Evolutionary conservation across 2,113 vertebrate species (phyloP).

Genomic region (Otolemur garnettii): DNA sequence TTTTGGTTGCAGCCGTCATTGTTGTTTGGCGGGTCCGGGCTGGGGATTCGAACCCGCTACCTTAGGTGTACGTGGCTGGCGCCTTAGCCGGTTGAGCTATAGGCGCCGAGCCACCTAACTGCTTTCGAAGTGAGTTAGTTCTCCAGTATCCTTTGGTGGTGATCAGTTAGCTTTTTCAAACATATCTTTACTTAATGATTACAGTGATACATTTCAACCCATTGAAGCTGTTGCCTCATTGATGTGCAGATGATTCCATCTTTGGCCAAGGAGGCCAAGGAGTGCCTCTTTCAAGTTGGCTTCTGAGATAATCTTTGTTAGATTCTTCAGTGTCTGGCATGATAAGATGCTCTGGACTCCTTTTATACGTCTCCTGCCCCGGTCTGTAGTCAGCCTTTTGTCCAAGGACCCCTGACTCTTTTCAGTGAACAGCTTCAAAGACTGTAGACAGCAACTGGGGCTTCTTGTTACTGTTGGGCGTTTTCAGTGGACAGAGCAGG

Average conservation of each 20-base stretch:
- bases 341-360: neutral
- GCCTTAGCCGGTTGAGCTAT: too few relatives aligned
- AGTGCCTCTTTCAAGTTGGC: neutral
- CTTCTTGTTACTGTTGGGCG: neutral
- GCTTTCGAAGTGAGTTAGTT: neutral
- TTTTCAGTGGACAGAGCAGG: neutral
- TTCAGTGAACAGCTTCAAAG: neutral
- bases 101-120: too few relatives aligned
- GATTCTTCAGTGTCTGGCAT: neutral
- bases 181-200: neutral
- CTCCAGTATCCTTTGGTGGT: neutral
- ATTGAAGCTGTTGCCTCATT: neutral
- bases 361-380: neutral
- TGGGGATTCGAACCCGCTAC: too few relatives aligned
- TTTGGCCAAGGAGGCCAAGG: neutral
- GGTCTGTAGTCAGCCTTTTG: neutral
- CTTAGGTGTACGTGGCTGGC: too few relatives aligned
- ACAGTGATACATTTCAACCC: neutral
- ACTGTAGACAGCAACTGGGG: neutral
- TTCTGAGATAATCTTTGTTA: neutral
- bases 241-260: fast-evolving
- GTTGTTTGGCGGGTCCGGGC: too few relatives aligned
- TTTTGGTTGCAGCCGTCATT: too few relatives aligned
- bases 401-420: neutral
- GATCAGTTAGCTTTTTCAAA: neutral